Conservation (phyloP, 2,888 invertebrate genomes). For the Chymomyza procnemis region DNA sequence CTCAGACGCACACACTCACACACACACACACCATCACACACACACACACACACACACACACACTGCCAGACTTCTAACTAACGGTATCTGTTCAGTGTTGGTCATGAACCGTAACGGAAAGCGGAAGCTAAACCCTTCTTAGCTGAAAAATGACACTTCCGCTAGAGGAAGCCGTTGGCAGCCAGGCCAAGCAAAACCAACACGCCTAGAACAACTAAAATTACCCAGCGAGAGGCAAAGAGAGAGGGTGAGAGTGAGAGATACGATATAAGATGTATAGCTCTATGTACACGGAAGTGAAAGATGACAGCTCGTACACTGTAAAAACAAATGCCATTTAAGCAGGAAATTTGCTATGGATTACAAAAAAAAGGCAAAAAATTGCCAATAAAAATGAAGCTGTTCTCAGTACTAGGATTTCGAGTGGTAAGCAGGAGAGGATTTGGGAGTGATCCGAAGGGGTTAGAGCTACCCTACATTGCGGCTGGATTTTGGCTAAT, state of each 20-base stretch:
- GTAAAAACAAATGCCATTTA: background rate
- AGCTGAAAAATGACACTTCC: constrained; percentile 73
- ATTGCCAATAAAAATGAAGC: too few species aligned
- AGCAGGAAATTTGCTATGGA: too few species aligned
- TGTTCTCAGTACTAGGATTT: too few species aligned
- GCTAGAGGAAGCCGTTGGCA: constrained; percentile 19
- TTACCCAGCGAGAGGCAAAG: too few species aligned
- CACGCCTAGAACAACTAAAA: constrained; percentile 53
- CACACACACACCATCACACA: background rate
- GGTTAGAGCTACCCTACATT: too few species aligned
- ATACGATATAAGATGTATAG: background rate
- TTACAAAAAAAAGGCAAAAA: too few species aligned
- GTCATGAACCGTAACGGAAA: constrained; percentile 59
- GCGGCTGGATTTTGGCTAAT: too few species aligned
- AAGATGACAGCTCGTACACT: background rate
- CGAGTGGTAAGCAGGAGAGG: too few species aligned
- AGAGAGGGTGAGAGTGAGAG: too few species aligned
- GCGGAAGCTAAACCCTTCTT: constrained; percentile 64
- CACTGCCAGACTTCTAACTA: background rate
- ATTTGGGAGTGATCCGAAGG: too few species aligned
- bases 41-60: background rate
- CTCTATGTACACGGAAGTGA: background rate
- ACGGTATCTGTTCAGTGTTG: constrained; percentile 21
- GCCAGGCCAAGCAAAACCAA: constrained; percentile 1
- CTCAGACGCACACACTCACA: background rate